These are phyloP conservation scores for Hymenopus coronatus DNA, from an alignment of 2,888 invertebrate genomes.

Conservation along the genomic window DNA sequence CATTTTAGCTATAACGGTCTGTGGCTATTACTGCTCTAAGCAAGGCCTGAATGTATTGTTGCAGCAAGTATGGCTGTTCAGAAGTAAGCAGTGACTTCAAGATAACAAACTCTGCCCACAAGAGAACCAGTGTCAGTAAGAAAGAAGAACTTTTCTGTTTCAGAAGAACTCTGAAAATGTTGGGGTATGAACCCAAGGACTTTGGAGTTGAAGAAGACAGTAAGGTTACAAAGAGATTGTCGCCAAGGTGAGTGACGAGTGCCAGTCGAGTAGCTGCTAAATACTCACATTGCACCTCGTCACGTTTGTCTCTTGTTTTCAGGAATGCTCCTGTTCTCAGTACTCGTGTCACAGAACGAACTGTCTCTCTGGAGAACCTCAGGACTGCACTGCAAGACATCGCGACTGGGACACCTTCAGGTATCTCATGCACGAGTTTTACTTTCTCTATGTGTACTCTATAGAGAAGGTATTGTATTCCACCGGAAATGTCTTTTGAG, in stretches of 20 bases:
- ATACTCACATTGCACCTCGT: background rate
- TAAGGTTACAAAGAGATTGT: background rate
- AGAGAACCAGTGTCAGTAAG: background rate
- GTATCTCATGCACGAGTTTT: background rate
- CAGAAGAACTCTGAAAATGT: slow-evolving; percentile 34
- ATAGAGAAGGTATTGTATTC: too few species aligned
- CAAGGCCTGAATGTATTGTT: too few species aligned
- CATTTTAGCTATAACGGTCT: too few species aligned
- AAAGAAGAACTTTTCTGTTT: background rate
- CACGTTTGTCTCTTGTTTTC: background rate
- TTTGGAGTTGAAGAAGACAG: slow-evolving; percentile 26
- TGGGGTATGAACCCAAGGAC: slow-evolving; percentile 37
- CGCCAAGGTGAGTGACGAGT: background rate
- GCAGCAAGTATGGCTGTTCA: too few species aligned
- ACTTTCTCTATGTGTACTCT: too few species aligned
- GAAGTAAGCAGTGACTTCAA: background rate
- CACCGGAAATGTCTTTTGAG: too few species aligned
- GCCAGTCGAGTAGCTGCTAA: background rate
- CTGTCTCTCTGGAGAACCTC: slow-evolving; percentile 28
- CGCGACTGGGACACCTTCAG: background rate
- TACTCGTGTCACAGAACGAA: slow-evolving; percentile 26
- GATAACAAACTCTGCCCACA: background rate
- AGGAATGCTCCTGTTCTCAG: slow-evolving; percentile 13
- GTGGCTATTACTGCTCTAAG: too few species aligned
- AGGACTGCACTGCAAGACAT: slow-evolving; percentile 9